Conservation (phyloP, 2,113 vertebrate genomes). For the Varanus komodoensis region DNA sequence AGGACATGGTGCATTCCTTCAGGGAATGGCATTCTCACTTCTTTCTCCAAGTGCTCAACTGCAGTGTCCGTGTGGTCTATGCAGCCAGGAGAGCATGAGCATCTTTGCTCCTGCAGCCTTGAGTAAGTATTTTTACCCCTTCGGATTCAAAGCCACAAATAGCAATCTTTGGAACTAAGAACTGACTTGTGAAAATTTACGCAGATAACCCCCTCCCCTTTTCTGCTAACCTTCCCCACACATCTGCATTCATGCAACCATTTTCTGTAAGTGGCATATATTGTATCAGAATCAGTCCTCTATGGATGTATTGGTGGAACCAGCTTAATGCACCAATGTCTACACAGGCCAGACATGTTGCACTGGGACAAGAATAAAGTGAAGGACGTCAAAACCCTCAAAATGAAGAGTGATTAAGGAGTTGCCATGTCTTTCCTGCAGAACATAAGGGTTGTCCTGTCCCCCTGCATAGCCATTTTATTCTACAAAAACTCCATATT, state of each 20-base stretch:
- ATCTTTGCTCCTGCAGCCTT: not conserved
- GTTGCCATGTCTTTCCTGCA: not conserved
- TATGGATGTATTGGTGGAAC: fast-evolving
- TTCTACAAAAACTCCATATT: not conserved
- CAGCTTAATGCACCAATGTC: not conserved
- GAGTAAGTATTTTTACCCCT: not conserved
- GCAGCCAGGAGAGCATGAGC: not conserved
- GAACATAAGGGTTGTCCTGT: not conserved
- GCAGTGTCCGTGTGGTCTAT: not conserved
- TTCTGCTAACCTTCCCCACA: not conserved
- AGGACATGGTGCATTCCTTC: not conserved
- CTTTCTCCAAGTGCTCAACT: not conserved
- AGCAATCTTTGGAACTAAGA: not conserved
- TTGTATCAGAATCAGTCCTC: not conserved
- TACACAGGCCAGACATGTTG: not conserved
- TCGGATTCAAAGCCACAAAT: not conserved
- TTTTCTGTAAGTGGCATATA: not conserved
- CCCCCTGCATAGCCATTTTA: not conserved
- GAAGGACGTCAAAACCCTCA: not conserved
- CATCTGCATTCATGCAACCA: not conserved
- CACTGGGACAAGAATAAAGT: not conserved
- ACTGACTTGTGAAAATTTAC: not conserved
- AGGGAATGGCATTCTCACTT: not conserved
- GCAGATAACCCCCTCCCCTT: too few relatives aligned
- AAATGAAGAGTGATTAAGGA: not conserved